A percentile compares a stretch with the other conserved stretches of the same genome.
Evolutionary conservation across 2,888 invertebrate species (phyloP).

Genomic region (Busseola fusca): DNA sequence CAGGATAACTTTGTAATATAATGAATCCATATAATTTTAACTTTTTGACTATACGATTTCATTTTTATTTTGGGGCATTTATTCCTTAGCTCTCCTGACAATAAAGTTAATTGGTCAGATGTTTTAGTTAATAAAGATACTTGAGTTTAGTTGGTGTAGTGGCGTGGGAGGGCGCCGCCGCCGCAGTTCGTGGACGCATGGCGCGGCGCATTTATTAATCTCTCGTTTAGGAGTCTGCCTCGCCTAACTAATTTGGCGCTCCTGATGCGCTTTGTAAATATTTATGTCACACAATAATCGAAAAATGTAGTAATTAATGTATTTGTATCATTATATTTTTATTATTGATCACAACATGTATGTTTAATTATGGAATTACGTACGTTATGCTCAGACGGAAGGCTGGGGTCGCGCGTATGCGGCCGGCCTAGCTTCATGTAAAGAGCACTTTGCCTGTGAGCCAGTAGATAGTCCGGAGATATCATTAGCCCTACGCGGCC

Average conservation of each 20-base stretch:
- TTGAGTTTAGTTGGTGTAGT: constrained; percentile 60
- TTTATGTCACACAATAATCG: constrained; percentile 89
- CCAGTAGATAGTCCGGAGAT: constrained; percentile 73
- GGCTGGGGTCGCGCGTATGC: constrained; percentile 50
- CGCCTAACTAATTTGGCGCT: constrained; percentile 84
- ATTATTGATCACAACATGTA: constrained; percentile 88
- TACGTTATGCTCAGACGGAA: constrained; percentile 74
- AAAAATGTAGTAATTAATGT: constrained; percentile 87
- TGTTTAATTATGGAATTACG: constrained; percentile 81
- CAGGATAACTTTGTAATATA: constrained; percentile 80
- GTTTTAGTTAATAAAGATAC: constrained; percentile 87
- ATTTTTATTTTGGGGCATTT: constrained; percentile 82
- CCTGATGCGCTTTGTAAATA: constrained; percentile 88
- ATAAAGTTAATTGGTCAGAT: constrained; percentile 75
- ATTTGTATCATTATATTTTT: constrained; percentile 89
- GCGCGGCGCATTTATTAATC: constrained; percentile 68
- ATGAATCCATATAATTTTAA: constrained; percentile 78
- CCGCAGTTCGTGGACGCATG: constrained; percentile 52
- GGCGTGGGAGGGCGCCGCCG: constrained; percentile 54
- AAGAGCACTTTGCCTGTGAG: constrained; percentile 69
- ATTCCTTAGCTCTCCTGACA: constrained; percentile 84
- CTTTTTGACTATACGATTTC: constrained; percentile 81
- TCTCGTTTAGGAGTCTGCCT: constrained; percentile 80
- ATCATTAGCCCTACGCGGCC: constrained; percentile 69
- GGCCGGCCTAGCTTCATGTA: constrained; percentile 57